Evolutionary conservation across 1,140 invertebrate species (phyloP), one percentile per base, ranked within the genome.

Genomic region (Oreohelix idahoensis): DNA sequence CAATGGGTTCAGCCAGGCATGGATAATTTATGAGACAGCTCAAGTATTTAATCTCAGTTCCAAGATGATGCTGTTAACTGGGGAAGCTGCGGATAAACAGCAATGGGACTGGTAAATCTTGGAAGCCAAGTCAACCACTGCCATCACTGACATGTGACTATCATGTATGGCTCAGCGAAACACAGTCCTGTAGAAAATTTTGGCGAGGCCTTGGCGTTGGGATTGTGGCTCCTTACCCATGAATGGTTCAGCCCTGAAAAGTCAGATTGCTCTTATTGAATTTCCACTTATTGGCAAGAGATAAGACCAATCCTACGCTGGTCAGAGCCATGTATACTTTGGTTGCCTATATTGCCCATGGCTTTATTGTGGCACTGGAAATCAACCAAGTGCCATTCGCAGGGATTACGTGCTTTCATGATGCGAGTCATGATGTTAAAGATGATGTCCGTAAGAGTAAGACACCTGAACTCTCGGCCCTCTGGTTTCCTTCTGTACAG

Each of bases 51-150:
- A 98, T 92, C 94, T 99, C n/a, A n/a, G 45, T 99, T 98, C 91
- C 97, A 99, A 94, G 98, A 99, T 93, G 98, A 99, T 93, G 99
- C 99, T 10, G 97, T n/a, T 99, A 0, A 98, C 97, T 58, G 92
- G 94, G 39, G 99, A 99, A 94, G 98, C 98, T 36, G 98, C 98
- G 84, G 98, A 97, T 82, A 96, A n/a, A n/a, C 99, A 71, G 96
- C 97, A 8, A 99, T 99, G 97, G 98, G 99, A 70, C 96, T 99
- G 94, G 97, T 99, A 0, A 99, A 99, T 98, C 93, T 99, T 83
- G 98, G 98, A 1, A 98, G n/a, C 98, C 0, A 96, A 97, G 90
- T 95, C 96, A 87, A 95, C 95, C 0, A 94, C 95, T 82, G 96
- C 96, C 11, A 97, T 99, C 84, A 95, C 97, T 92, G 98, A 99